Conservation (phyloP, 2,888 invertebrate species). For the Plutella xylostella region DNA sequence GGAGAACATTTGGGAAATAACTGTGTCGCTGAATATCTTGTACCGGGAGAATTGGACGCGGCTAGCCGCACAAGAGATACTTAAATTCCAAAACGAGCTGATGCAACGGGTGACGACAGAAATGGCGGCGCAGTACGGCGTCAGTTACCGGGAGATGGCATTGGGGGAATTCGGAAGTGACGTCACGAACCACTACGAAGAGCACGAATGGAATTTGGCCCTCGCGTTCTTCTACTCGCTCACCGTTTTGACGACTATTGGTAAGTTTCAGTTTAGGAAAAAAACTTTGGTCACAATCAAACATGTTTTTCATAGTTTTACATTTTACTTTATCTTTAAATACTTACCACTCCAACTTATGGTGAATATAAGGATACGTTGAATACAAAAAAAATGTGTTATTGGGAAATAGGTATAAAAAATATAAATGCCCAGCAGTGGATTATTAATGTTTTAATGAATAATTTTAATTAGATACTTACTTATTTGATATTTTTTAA, state of each 20-base stretch:
- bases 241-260: conserved; percentile 92
- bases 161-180: conserved; percentile 54
- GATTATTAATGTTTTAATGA: too few species aligned
- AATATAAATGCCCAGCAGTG: too few species aligned
- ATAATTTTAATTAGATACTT: too few species aligned
- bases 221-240: conserved; percentile 94
- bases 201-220: conserved; percentile 89
- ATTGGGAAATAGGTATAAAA: too few species aligned
- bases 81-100: conserved; percentile 86
- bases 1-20: conserved; percentile 93
- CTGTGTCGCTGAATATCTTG: conserved; percentile 87
- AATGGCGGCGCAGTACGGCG: conserved; percentile 72
- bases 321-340: background rate
- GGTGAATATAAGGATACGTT: too few species aligned
- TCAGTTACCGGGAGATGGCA: conserved; percentile 64
- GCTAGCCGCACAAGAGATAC: conserved; percentile 81
- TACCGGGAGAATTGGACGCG: conserved; percentile 92
- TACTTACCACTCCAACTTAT: too few species aligned
- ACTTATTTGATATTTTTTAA: too few species aligned
- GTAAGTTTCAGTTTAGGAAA: conserved; percentile 64
- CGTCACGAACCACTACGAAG: conserved; percentile 58
- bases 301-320: background rate
- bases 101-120: conserved; percentile 84
- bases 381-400: too few species aligned
- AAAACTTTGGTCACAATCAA: background rate